A percentile compares a stretch with the other conserved stretches of the same genome.
Conservation (phyloP, 2,797 vertebrate species). For the Dallia pectoralis region DNA sequence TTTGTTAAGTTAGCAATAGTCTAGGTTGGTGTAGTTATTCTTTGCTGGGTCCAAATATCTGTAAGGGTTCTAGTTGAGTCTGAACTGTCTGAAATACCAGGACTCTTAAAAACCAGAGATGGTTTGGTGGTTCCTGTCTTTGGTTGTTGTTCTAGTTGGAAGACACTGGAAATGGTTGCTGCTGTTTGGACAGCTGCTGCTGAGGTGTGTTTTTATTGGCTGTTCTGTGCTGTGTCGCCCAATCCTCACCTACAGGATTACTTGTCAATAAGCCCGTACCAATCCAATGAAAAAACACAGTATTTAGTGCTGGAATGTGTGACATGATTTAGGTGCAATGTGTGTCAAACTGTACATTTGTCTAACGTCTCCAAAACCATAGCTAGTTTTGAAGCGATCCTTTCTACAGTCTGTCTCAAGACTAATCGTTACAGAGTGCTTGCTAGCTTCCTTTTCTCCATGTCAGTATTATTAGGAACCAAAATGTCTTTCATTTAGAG, state of each 20-base stretch:
- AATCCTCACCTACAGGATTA: slow-evolving; percentile 21
- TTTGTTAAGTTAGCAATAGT: not conserved
- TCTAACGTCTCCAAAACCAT: slow-evolving; percentile 26
- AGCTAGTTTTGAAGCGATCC: slow-evolving; percentile 1
- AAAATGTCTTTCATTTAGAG: slow-evolving; percentile 36
- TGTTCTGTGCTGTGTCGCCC: slow-evolving; percentile 44
- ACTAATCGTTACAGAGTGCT: not conserved
- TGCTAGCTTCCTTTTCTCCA: not conserved
- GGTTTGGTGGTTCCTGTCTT: slow-evolving; percentile 20
- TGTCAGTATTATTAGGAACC: slow-evolving; percentile 22
- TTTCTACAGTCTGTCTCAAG: not conserved
- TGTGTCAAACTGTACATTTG: slow-evolving; percentile 3
- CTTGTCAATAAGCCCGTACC: not conserved
- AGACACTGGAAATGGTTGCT: slow-evolving; percentile 34
- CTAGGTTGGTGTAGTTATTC: not conserved
- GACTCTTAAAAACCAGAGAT: slow-evolving; percentile 10
- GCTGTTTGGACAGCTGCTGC: slow-evolving; percentile 73
- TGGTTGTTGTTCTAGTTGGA: slow-evolving; percentile 32
- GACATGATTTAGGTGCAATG: not conserved
- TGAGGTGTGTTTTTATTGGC: slow-evolving; percentile 54
- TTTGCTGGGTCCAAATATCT: not conserved
- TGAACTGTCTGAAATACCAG: slow-evolving; percentile 20
- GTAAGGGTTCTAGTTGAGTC: not conserved
- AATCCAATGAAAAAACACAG: not conserved
- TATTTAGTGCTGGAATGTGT: not conserved